Percentiles rank a stretch among this genome's conserved stretches.
phyloP scores from a whole-genome alignment of 1,140 invertebrate species.

The Tenebrio molitor region DNA sequence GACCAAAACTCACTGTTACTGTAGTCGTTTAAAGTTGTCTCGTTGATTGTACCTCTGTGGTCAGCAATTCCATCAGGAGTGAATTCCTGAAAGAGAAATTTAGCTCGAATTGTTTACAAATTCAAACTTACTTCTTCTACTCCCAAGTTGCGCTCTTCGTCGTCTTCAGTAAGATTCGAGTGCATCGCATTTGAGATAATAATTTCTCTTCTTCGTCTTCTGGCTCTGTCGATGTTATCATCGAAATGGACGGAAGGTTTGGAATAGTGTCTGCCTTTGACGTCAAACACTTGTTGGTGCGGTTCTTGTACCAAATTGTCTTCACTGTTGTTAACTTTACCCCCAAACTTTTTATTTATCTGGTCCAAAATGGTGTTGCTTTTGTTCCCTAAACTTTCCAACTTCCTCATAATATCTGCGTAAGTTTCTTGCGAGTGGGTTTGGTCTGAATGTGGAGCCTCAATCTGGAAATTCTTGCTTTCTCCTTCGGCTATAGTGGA shows the following conservation, averaged over 20 bases:
- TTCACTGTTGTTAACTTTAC: slow-evolving; percentile 44
- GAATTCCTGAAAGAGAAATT: slow-evolving; percentile 65
- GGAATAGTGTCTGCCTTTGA: slow-evolving; percentile 60
- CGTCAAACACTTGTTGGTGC: slow-evolving; percentile 49
- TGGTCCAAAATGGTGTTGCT: slow-evolving; percentile 69
- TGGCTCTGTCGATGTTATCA: slow-evolving; percentile 59
- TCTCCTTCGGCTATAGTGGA: slow-evolving; percentile 61
- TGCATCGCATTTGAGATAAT: slow-evolving; percentile 65
- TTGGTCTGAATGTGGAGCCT: slow-evolving; percentile 41
- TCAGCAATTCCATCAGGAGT: slow-evolving; percentile 76
- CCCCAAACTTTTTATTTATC: slow-evolving; percentile 66
- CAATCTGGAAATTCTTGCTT: slow-evolving; percentile 58
- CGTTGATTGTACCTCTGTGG: slow-evolving; percentile 72
- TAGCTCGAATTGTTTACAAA: too few species aligned
- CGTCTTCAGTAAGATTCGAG: slow-evolving; percentile 70
- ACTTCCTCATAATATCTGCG: slow-evolving; percentile 71
- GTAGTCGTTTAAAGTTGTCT: slow-evolving; percentile 75
- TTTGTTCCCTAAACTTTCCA: slow-evolving; percentile 70
- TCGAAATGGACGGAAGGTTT: slow-evolving; percentile 60
- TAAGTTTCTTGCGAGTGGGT: slow-evolving; percentile 72
- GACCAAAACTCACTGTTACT: slow-evolving; percentile 85
- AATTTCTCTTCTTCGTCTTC: slow-evolving; percentile 63
- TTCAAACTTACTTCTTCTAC: slow-evolving; percentile 78
- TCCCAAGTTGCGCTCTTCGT: slow-evolving; percentile 72
- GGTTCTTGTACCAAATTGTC: slow-evolving; percentile 5